phyloP scores from a whole-genome alignment of 2,113 vertebrate genomes.

The Carassius auratus region DNA sequence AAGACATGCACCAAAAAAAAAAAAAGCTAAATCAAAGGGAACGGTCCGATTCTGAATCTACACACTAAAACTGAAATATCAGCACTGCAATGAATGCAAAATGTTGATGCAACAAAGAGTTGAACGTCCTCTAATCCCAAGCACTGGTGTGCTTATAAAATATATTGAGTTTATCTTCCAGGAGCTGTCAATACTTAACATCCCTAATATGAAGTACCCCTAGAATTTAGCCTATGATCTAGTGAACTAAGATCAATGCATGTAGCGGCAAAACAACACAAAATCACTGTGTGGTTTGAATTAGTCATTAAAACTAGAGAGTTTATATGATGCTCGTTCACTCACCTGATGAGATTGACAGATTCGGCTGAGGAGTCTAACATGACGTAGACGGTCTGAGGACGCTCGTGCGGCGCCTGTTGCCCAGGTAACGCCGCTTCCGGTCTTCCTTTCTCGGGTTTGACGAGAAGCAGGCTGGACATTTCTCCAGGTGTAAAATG shows the following conservation, averaged over 20 bases:
- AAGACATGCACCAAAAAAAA: neutral
- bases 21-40: neutral
- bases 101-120: neutral
- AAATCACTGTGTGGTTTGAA: neutral
- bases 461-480: constrained; percentile 59
- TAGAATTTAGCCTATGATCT: neutral
- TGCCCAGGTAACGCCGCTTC: constrained; percentile 33
- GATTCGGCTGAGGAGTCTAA: constrained; percentile 70
- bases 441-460: constrained; percentile 47
- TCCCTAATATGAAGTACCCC: neutral
- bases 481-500: constrained; percentile 56
- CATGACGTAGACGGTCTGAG: constrained; percentile 76
- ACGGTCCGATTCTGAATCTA: neutral
- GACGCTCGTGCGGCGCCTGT: constrained; percentile 53
- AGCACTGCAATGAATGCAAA: neutral
- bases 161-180: neutral
- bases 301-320: neutral
- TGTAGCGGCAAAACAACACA: neutral
- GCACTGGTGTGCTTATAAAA: neutral
- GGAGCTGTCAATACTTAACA: neutral
- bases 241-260: neutral
- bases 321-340: neutral
- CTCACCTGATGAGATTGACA: constrained; percentile 63
- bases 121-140: neutral
- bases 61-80: neutral